These are phyloP conservation scores for Sakesphorus luctuosus DNA, from an alignment of 2,113 vertebrate species.

Conservation along the genomic window DNA sequence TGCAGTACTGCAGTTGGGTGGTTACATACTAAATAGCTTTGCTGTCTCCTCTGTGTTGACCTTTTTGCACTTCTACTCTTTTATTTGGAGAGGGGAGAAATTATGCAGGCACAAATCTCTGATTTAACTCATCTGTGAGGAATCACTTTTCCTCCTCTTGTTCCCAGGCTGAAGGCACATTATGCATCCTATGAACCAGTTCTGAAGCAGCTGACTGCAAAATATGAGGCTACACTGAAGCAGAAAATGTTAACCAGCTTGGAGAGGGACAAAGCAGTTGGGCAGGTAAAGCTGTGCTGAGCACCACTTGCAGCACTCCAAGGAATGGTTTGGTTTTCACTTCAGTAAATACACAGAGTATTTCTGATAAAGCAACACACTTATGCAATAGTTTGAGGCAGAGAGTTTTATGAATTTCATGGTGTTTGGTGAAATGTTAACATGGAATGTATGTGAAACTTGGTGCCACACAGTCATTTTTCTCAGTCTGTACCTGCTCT, in stretches of 20 bases:
- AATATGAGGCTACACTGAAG: constrained; percentile 80
- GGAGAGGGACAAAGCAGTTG: constrained; percentile 81
- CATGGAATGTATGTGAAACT: neutral
- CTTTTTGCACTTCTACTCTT: constrained; percentile 21
- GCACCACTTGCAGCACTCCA: neutral
- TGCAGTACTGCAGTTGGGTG: neutral
- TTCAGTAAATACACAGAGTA: neutral
- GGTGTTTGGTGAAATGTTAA: neutral
- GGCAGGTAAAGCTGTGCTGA: constrained; percentile 71
- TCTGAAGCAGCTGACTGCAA: constrained; percentile 82
- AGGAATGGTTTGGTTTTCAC: neutral
- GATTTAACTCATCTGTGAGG: constrained; percentile 10
- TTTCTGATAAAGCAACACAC: neutral
- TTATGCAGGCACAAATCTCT: neutral
- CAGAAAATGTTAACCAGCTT: constrained; percentile 83
- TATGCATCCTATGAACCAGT: constrained; percentile 82
- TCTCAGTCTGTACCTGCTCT: neutral
- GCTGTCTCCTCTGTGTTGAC: neutral
- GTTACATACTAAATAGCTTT: neutral
- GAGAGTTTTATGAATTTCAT: neutral
- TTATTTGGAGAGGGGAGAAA: neutral
- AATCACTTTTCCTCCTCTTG: neutral
- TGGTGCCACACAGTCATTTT: neutral
- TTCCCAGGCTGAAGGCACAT: constrained; percentile 81
- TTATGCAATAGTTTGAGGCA: neutral